Evolutionary conservation across 2,888 invertebrate species (phyloP).

Genomic region (Eristalinus sepulchralis): DNA sequence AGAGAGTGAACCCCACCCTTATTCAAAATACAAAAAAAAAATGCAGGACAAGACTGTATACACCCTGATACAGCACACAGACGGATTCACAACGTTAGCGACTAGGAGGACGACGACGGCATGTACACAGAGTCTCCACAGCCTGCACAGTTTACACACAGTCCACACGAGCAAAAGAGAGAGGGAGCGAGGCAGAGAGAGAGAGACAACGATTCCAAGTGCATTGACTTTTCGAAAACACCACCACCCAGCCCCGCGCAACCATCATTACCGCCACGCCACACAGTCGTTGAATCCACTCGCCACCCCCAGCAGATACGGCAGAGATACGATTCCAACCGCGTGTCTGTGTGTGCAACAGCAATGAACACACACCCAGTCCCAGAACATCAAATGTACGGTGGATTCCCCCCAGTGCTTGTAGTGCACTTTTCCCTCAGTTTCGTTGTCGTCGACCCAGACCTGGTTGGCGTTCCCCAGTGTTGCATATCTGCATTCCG

Average conservation of each 20-base stretch:
- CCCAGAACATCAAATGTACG: no score
- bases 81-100: background rate
- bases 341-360: background rate
- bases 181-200: background rate
- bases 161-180: background rate
- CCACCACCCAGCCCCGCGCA: slow-evolving; percentile 23
- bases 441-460: slow-evolving; percentile 65
- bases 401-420: background rate
- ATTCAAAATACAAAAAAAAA: slow-evolving; percentile 21
- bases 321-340: background rate
- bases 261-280: background rate
- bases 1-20: slow-evolving; percentile 64
- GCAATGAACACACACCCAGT: background rate
- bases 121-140: background rate
- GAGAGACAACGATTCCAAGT: slow-evolving; percentile 65
- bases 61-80: slow-evolving; percentile 4
- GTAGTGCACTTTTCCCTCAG: slow-evolving; percentile 4
- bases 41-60: slow-evolving; percentile 43
- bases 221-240: slow-evolving; percentile 65
- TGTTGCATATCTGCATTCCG: slow-evolving; percentile 55
- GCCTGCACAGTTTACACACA: background rate
- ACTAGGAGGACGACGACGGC: background rate
- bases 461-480: slow-evolving; percentile 64
- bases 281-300: background rate
- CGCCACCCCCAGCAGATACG: slow-evolving; percentile 4